Evolutionary conservation across 92 coral and sea anemone genomes (phyloP), one percentile per base, ranked within the genome.

Genomic region (Isaurus tuberculatus): DNA sequence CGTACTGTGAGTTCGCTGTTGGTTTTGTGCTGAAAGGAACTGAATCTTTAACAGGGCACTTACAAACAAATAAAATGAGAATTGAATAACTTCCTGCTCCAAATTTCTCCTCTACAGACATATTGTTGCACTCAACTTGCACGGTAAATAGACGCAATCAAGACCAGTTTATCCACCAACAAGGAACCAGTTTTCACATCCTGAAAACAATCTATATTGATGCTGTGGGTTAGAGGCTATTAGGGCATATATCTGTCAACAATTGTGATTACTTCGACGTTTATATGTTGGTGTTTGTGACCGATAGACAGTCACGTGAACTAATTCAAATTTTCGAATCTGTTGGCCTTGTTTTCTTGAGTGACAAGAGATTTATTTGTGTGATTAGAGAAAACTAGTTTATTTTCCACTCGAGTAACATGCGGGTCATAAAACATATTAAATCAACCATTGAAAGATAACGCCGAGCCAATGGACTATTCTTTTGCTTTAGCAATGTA

Each of bases 401-500:
- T 75, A 32, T 75, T 75, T 77, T 57, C 49, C 82, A 77, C 82
- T 77, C 51, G 82, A 77, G 49, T 34, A 33, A 40, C 43, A 43
- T 58, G 82, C 49, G 82, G 82, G 48, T 75, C 30, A 61, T 44
- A 77, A 57, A 77, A 34, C 69, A 60, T 77, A 77, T 32, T 32
- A 77, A 75, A 77, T 60, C 82, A 60, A 34, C 55, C 82, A 61
- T 61, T 77, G 82, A 57, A 26, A 77, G 82, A 77, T 77, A 77
- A 77, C 27, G 67, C 68, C 17, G 15, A 15, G 58, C n/a, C 17
- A 57, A n/a, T 34, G 66, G 23, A 32, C 42, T 57, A 40, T 64
- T 57, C 82, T 61, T 77, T 77, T 77, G 82, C 58, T 40, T 77
- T 77, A 77, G 82, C 70, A 77, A 77, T 57, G 82, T 77, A 77